Evolutionary conservation across 2,113 vertebrate genomes (phyloP).

Genomic region (Phaethornis superciliosus): DNA sequence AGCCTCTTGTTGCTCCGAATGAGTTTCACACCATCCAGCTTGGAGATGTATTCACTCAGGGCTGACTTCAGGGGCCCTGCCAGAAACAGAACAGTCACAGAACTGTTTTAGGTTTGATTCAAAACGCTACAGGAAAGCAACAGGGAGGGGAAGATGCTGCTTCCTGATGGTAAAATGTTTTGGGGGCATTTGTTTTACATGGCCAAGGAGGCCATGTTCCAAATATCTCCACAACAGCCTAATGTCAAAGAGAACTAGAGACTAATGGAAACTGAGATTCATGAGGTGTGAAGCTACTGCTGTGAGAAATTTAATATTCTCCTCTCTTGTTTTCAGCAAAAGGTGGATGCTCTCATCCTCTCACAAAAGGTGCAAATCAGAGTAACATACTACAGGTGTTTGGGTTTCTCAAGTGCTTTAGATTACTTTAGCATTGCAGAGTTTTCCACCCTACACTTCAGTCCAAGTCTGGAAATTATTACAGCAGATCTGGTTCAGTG

Average conservation of each 20-base stretch:
- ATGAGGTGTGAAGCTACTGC: constrained; percentile 5
- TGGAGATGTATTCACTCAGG: constrained; percentile 85
- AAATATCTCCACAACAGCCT: neutral
- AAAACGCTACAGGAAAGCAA: neutral
- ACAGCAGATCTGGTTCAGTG: neutral
- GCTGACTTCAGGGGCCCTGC: constrained; percentile 84
- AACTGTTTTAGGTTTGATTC: neutral
- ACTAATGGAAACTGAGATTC: constrained; percentile 22
- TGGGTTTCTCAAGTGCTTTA: neutral
- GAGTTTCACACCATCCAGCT: constrained; percentile 82
- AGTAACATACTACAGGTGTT: constrained; percentile 7
- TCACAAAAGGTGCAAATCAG: neutral
- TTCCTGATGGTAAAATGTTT: neutral
- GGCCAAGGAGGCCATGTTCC: neutral
- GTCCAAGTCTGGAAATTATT: constrained; percentile 16
- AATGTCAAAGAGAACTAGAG: neutral
- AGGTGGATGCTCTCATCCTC: constrained; percentile 1
- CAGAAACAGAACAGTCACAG: neutral
- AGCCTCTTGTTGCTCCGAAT: constrained; percentile 86
- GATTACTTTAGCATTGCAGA: neutral
- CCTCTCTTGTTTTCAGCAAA: constrained; percentile 21
- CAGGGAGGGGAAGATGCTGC: neutral
- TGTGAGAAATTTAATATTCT: constrained; percentile 1
- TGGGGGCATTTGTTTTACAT: neutral
- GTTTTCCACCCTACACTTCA: neutral